Base-by-base conservation (phyloP, 2,113 vertebrate genomes). In the Arenaria interpres region DNA sequence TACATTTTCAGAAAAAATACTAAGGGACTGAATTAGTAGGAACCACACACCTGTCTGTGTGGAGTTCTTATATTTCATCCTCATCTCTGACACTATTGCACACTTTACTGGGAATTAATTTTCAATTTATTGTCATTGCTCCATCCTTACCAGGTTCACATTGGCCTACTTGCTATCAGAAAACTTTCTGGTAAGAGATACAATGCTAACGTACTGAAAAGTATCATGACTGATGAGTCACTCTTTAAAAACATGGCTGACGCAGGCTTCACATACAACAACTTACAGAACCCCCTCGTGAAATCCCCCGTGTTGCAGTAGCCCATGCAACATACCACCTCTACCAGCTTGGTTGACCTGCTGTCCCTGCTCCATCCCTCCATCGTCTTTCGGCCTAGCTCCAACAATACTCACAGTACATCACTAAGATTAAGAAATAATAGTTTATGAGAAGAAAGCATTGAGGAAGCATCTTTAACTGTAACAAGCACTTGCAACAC, bases 251-350 rank as follows among this genome's bases (percentile, higher is more conserved):
- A 63, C 1, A 67, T 9, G 7, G 18, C n/a, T 71, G 56, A 46
- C 6, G 3, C 24, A 41, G 27, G 23, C 33, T 66, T 56, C 69
- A 43, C 39, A 35, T 0, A 4, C 0, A n/a, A 41, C 10, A 50
- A 25, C 4, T 59, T 30, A 45, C 4, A 69, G 13, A 62, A 56
- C 8, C 28, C 13, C 37, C 56, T 23, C 28, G 37, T 14, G 10
- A 60, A 79, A 63, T n/a, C n/a, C n/a, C n/a, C 3, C 22, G 28
- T 73, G 27, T 12, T 45, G n/a, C 21, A 15, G 46, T 9, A 66
- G 20, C 12, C n/a, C 33, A 39, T 2, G 2, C 12, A 75, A 41
- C 14, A 23, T 8, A 20, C 4, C 54, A 43, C 6, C 48, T n/a
- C 37, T 17, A n/a, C 5, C n/a, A 54, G 21, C 9, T 54, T 20